Evolutionary conservation across 64 coral and sea anemone genomes (phyloP), one percentile per base, ranked within the genome.

Genomic region (Porites lutea): DNA sequence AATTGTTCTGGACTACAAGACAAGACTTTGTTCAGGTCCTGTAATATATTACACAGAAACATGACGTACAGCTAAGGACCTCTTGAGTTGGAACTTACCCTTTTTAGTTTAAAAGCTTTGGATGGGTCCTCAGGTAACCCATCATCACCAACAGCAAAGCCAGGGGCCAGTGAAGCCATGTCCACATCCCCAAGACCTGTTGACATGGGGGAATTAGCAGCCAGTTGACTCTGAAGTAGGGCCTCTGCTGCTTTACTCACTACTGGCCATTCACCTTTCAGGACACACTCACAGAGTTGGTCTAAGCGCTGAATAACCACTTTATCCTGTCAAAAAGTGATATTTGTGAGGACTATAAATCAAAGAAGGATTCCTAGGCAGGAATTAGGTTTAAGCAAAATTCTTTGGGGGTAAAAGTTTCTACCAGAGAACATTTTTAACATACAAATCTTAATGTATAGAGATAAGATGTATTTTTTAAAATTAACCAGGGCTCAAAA

Each of bases 91-190:
- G 16, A 16, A 75, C 82, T 89, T 49, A 99, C 97, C 94, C 94
- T 93, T 89, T 99, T 93, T 27, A 99, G 88, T 95, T 99, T 95
- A 75, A 99, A 99, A 52, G 97, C 94, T 86, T 99, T 99, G 55
- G 94, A 94, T 0, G 93, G 86, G 77, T 93, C 92, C 53, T 96
- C 97, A 4, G 72, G 22, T 60, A 57, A n/a, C 27, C 86, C 88
- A 90, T 99, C 97, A 87, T 92, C 90, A 23, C 86, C 91, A 59
- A 79, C 48, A 66, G 70, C 59, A 92, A 74, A 71, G 2, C 79
- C 83, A 37, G 96, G 93, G 19, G 83, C 19, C 5, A 95, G 57
- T 60, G 90, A 67, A 46, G 60, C 75, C 78, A 89, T 90, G 13
- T 99, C 97, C 22, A 99, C 48, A 68, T 99, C 97, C n/a, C 72